phyloP scores from a whole-genome alignment of 2,797 vertebrate species.

The Oryzias sinensis region DNA sequence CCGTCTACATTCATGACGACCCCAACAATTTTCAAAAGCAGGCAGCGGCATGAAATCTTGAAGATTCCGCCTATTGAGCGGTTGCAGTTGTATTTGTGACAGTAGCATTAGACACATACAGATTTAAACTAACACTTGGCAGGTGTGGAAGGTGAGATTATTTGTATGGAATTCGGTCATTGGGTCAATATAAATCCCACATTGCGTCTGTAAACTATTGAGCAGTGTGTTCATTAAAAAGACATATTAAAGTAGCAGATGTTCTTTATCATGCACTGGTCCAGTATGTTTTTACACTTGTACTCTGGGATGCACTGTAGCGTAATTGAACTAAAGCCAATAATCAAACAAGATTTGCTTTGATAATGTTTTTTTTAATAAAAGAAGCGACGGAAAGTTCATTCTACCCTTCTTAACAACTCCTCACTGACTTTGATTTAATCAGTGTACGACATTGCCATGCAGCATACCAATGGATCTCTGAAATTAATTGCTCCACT shows the following conservation, averaged over 20 bases:
- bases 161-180: too few relatives aligned
- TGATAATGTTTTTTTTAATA: slow-evolving; percentile 36
- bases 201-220: too few relatives aligned
- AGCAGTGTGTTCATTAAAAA: too few relatives aligned
- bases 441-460: slow-evolving; percentile 56
- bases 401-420: slow-evolving; percentile 64
- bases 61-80: too few relatives aligned
- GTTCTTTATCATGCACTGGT: not conserved
- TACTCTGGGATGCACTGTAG: slow-evolving; percentile 1
- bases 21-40: too few relatives aligned
- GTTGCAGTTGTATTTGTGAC: too few relatives aligned
- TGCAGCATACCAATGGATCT: slow-evolving; percentile 63
- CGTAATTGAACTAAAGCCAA: slow-evolving; percentile 21
- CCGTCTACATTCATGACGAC: too few relatives aligned
- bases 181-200: too few relatives aligned
- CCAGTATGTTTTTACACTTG: slow-evolving; percentile 24
- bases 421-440: slow-evolving; percentile 69
- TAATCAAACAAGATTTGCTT: slow-evolving; percentile 22
- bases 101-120: too few relatives aligned
- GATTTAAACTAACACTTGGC: too few relatives aligned
- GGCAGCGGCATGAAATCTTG: too few relatives aligned
- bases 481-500: slow-evolving; percentile 64
- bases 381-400: slow-evolving; percentile 64
- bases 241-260: not conserved
- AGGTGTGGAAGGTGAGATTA: too few relatives aligned